phyloP scores from a whole-genome alignment of 2,113 vertebrate genomes.

The Strix aluco region DNA sequence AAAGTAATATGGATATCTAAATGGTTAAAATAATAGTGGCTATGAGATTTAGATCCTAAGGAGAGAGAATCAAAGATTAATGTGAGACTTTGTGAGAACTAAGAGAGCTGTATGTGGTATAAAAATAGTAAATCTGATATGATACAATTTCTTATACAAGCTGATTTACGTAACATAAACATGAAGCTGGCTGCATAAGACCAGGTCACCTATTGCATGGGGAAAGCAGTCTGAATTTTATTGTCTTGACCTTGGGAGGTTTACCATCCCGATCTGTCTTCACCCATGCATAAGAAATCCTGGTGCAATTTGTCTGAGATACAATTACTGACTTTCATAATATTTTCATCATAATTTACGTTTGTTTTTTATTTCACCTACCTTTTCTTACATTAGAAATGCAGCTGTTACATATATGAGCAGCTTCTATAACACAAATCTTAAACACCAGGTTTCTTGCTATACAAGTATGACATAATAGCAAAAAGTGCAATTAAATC shows the following conservation, averaged over 20 bases:
- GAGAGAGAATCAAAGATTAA: conserved; percentile 47
- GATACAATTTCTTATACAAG: conserved; percentile 59
- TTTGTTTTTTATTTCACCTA: conserved; percentile 56
- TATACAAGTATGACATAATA: background rate
- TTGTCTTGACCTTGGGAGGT: conserved; percentile 42
- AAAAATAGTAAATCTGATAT: conserved; percentile 50
- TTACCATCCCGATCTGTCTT: background rate
- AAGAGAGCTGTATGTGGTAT: conserved; percentile 17
- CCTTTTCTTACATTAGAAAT: background rate
- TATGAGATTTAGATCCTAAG: background rate
- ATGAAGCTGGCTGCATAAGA: conserved; percentile 1
- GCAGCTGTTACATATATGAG: background rate
- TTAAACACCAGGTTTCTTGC: background rate
- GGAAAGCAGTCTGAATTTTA: conserved; percentile 55
- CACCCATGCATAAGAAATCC: conserved; percentile 11
- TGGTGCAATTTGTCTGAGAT: conserved; percentile 17
- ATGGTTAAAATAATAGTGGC: background rate
- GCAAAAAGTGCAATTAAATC: conserved; percentile 58
- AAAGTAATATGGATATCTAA: background rate
- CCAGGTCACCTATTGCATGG: conserved; percentile 33
- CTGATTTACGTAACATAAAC: conserved; percentile 35
- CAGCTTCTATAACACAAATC: background rate
- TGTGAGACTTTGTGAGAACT: conserved; percentile 50
- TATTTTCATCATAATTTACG: conserved; percentile 63
- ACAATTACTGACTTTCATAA: conserved; percentile 46